Conservation (phyloP, 2,113 vertebrate genomes). For the Puma concolor region DNA sequence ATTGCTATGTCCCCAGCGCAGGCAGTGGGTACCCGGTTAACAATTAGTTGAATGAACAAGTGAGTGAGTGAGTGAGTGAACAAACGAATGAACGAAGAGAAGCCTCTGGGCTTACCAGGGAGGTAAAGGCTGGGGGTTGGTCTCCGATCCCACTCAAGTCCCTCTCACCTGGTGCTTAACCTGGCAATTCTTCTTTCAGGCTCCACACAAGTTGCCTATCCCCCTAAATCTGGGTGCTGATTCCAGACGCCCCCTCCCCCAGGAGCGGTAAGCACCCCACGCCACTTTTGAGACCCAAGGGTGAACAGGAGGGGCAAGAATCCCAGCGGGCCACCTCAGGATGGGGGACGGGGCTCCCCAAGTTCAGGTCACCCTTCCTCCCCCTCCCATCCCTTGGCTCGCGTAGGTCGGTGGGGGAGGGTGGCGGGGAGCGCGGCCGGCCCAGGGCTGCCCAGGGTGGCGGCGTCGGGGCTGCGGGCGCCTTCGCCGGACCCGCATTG, state of each 20-base stretch:
- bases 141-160: not conserved
- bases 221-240: not conserved
- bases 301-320: not conserved
- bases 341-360: not conserved
- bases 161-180: not conserved
- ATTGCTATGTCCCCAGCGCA: not conserved
- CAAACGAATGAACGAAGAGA: not conserved
- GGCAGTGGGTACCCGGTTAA: not conserved
- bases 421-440: not conserved
- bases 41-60: not conserved
- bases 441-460: not conserved
- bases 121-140: not conserved
- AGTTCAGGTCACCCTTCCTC: not conserved
- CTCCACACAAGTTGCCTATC: not conserved
- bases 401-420: not conserved
- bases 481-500: slow-evolving; percentile 79
- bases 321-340: not conserved
- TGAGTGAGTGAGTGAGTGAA: not conserved
- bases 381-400: not conserved
- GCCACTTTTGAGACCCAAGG: not conserved
- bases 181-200: slow-evolving; percentile 16
- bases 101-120: not conserved
- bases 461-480: slow-evolving; percentile 53
- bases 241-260: not conserved
- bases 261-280: not conserved